Base-by-base conservation (phyloP, 2,113 vertebrate genomes). In the Brachyhypopomus occidentalis region DNA sequence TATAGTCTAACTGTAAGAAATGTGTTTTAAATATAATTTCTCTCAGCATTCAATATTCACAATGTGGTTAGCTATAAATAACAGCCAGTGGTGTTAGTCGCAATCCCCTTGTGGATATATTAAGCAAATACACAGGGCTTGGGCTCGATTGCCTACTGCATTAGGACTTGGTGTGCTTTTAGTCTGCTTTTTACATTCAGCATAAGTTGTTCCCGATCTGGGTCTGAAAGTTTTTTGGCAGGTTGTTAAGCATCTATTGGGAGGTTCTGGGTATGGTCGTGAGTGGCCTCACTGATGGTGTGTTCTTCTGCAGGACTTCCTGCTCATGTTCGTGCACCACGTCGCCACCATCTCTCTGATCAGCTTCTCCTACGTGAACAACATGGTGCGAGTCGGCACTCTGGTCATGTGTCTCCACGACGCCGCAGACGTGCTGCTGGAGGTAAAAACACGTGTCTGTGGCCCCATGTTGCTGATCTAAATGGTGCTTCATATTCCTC, bases 241-340 rank as follows among this genome's bases (percentile, higher is more conserved):
- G 12, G 30, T 67, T 30, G 20, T 14, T 7, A n/a, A 27, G 20
- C 30, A 22, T 34, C 9, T 70, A 14, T 69, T 41, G 22, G 12
- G 56, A 59, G 58, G 8, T 48, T 36, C 8, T 38, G 30, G 0
- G 0, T 72, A 16, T 23, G 2, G 17, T 3, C 17, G 23, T 70
- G 2, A 17, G 0, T 19, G 9, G 22, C 56, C 52, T 8, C 14
- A 2, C 45, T 66, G 27, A 55, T 14, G 0, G 5, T 56, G 27
- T 70, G 83, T 72, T 60, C 85, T 89, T 79, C 86, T 86, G 20
- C 90, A 99, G 98, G 98, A 99, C 87, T 99, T 98, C 85, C 92
- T 94, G 82, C 88, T 97, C 87, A 98, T 98, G 97, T 96, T 97
- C 90, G 91, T 96, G 86, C 98, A 99, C 91, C 98, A 99, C 27